Conservation (phyloP, 2,888 invertebrate species). For the Thysanoteuthis rhombus region DNA sequence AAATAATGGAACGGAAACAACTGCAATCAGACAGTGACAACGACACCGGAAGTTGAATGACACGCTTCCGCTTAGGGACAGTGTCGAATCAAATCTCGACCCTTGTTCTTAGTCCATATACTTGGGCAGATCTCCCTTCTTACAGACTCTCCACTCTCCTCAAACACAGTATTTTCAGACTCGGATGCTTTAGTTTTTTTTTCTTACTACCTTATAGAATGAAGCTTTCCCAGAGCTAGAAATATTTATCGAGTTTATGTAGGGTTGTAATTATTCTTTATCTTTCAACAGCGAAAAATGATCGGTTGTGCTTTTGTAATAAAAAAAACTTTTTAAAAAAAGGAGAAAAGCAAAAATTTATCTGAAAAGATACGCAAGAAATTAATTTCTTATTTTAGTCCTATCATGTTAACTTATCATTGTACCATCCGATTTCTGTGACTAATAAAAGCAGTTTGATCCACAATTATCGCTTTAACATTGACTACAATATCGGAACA, state of each 20-base stretch:
- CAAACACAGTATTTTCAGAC: not conserved
- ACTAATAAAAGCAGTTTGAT: not conserved
- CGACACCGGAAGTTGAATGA: not conserved
- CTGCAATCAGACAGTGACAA: not conserved
- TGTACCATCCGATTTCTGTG: not conserved
- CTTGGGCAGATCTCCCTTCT: not conserved
- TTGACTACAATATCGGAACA: not conserved
- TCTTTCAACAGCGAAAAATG: not conserved
- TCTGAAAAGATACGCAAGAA: not conserved
- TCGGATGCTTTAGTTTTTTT: not conserved
- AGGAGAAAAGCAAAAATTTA: not conserved
- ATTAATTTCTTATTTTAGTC: not conserved
- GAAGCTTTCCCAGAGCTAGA: not conserved
- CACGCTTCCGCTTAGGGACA: not conserved
- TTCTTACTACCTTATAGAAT: not conserved
- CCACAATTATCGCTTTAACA: not conserved
- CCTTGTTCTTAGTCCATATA: not conserved
- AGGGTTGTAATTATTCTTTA: not conserved
- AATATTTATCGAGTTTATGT: not conserved
- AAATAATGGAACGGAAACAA: not conserved
- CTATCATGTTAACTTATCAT: not conserved
- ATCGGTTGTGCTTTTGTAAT: not conserved
- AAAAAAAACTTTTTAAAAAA: not conserved
- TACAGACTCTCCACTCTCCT: not conserved
- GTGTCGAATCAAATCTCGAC: not conserved